Base-by-base conservation (phyloP, 2,797 vertebrate species). In the Miichthys miiuy region DNA sequence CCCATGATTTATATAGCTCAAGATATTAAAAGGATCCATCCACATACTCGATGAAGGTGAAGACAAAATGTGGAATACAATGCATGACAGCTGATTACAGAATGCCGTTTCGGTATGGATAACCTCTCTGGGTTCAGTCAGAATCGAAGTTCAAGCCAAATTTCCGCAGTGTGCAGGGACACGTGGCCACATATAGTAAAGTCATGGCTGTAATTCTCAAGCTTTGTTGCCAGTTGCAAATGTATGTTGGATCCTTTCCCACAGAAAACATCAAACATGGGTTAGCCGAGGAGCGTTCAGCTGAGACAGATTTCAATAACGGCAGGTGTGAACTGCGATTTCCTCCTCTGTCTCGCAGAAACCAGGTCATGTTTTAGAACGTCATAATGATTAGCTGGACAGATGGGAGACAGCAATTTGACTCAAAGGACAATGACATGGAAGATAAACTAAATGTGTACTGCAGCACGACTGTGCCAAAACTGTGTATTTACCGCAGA, bases 251-350 rank as follows among this genome's bases (percentile, higher is more conserved):
- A 47, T 52, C 10, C 25, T 75, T 57, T 68, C 62, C 5, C 52
- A 60, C 54, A 47, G 20, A 51, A 16, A 16, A 44, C 21, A 62
- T 54, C 46, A 79, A 64, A 68, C 14, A 60, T 13, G 27, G 34
- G 34, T 34, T 34, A 69, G 56, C 70, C 57, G 69, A 3, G 61
- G 76, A 67, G 73, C 65, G 51, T 46, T 79, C 67, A 64, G 69
- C 14, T 21, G 50, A 67, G 56, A 71, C 18, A 3, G 30, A 48
- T 68, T 81, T 79, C 54, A 79, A 71, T 81, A 66, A 67, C 25
- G 56, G 63, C 68, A 85, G 84, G 81, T 83, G 65, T 71, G 71
- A 80, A 56, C n/a, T 61, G 67, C 41, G 60, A 65, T 79, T 83
- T 84, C 74, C 74, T 84, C 48, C 61, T 62, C 23, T 51, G 73